Base-by-base conservation (phyloP, 2,113 vertebrate genomes). In the Gadus macrocephalus region DNA sequence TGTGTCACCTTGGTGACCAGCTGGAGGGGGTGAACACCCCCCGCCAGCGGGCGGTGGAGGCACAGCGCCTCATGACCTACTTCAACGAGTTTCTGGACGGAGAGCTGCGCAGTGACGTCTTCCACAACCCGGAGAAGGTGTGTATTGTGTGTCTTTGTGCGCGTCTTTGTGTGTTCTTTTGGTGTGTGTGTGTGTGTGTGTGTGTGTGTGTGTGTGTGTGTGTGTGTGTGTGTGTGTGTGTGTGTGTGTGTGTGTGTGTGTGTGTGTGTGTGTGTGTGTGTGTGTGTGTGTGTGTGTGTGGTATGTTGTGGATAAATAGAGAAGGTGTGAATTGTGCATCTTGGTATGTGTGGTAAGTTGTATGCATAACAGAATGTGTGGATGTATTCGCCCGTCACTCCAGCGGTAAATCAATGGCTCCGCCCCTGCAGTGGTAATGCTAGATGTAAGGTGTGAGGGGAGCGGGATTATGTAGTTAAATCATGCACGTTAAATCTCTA, bases 51-150 rank as follows among this genome's bases (percentile, higher is more conserved):
- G 96, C 97, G 31, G 97, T 99, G 77, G 97, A 99, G 79, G 97
- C 97, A 78, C 97, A 99, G 90, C 97, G 96, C 82, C 89, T 99
- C 84, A 99, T 99, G 97, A 98, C 96, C 79, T 99, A 99, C 88
- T 99, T 99, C 89, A 99, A 99, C 86, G 97, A 99, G 90, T 99
- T 99, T 93, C 89, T 99, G 83, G 96, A 99, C 86, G 97, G 97
- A 90, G 96, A 98, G 81, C 92, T 99, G 83, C 96, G 96, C 87
- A 98, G 97, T 81, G 96, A 99, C 77, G 96, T 99, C 89, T 99
- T 99, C 92, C 96, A 94, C 90, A 97, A 98, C 91, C 93, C 97
- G 83, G 96, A 98, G 76, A 99, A 99, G 95, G 97, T 98, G 88
- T 91, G 90, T 67, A 15, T 14, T 25, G 66, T 64, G 28, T 31